Base-by-base conservation (phyloP, 2,113 vertebrate genomes). In the Tenebrosternarchus preto region DNA sequence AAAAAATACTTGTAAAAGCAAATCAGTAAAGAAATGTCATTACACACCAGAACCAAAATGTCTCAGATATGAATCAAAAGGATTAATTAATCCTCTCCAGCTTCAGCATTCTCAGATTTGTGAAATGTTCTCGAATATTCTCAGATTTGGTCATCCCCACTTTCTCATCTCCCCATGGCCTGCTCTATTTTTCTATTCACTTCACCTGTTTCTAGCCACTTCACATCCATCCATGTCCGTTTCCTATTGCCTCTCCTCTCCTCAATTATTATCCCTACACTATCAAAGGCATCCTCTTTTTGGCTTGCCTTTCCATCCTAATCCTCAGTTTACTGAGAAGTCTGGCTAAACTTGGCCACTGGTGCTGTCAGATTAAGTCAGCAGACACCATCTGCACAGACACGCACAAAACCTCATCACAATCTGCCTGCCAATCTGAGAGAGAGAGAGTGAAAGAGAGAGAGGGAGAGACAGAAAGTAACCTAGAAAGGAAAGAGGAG, bases 311-410 rank as follows among this genome's bases (percentile, higher is more conserved):
- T 60, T 43, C 33, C 3, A 17, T 29, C 31, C 55, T 59, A 55
- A 77, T 67, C 46, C 6, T 33, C 15, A 33, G 53, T 68, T 57
- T 74, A 27, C 69, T 60, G 57, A 74, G 19, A 57, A 29, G 53
- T 79, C 43, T 83, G 71, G 43, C 36, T 70, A 77, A 81, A 73
- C 70, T 77, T 31, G 5, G 46, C 56, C 43, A 67, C 69, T 53
- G 63, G 31, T 17, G 27, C 46, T 70, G 84, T 78, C 87, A 86
- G 88, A 83, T 86, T 64, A 57, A 76, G 72, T 85, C 39, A 80
- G 55, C 67, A 82, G 75, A 82, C 56, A 60, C 76, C 53, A 68
- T 29, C 12, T 39, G 77, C 81, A 81, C 80, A 76, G 46, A 78
- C 56, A 56, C 22, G 36, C 78, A 43, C 60, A 53, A 50, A 73